Base-by-base conservation (phyloP, 2,113 vertebrate genomes). In the Etheostoma cragini region DNA sequence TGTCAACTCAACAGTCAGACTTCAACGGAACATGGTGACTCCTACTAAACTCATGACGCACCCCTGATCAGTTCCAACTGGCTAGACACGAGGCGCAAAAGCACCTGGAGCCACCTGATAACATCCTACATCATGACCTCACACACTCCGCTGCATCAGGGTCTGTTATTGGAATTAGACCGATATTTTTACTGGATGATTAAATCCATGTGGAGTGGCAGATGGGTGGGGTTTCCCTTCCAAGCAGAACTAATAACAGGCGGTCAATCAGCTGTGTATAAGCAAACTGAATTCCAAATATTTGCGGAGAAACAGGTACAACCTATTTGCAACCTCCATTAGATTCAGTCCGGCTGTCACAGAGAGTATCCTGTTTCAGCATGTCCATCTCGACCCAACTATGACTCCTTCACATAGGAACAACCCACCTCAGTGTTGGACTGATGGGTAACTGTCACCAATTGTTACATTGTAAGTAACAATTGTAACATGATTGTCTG, bases 21-120 rank as follows among this genome's bases (percentile, higher is more conserved):
- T 52, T 52, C 5, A 10, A 21, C 56, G 63, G n/a, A 56, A 33
- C 13, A 24, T 1, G 26, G 76, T 61, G 75, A 76, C 74, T 78
- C 69, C 17, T 35, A 22, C 73, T 54, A 52, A 22, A 62, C 46
- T 84, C 83, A 85, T 83, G 53, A 8, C 26, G 53, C 21, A 30
- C 46, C 26, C 76, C 52, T 66, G 67, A 65, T 57, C 52, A n/a
- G 69, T 35, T 46, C 63, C 35, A 67, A 73, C 54, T 1, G 71
- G 12, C 19, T 47, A 58, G 72, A 58, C 58, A 63, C 42, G 53
- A 81, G 22, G 42, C 8, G 8, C 38, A 54, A 47, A 21, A 50
- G 6, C 54, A 85, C 73, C 76, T 87, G 76, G 69, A 78, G 17
- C 17, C 53, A 73, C 35, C 45, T 24, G 73, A 68, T 50, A 21